Base-by-base conservation (phyloP, 2,113 vertebrate genomes). In the Hypocryptadius cinnamomeus region DNA sequence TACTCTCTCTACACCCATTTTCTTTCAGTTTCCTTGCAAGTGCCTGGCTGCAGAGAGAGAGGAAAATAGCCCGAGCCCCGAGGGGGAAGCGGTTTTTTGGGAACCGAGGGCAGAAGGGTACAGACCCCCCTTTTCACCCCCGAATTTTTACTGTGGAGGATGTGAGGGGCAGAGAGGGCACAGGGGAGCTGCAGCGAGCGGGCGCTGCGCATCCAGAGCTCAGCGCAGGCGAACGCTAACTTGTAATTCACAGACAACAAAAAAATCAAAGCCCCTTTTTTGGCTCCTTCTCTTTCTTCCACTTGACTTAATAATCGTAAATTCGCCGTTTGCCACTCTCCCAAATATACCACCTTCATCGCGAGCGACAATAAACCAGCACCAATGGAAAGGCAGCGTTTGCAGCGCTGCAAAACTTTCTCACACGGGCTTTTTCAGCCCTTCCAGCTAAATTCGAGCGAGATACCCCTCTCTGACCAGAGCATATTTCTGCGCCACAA, bases 401-500 rank as follows among this genome's bases (percentile, higher is more conserved):
- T 57, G 80, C 77, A 69, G 84, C 3, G 13, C 92, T 87, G 82
- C 68, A 64, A 71, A 96, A 96, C 89, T 95, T 95, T 85, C 92
- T 87, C 85, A 45, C 89, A 16, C 23, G 15, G 79, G 51, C 47
- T 71, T 51, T 74, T 63, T 65, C 48, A 82, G 90, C 64, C 86
- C 87, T 95, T 87, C 27, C 76, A 85, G 94, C 82, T 78, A 83
- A 83, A 91, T 33, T 39, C 68, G 23, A 89, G 71, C 23, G 54
- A 93, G 93, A 95, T 92, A 94, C 65, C 79, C 87, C 69, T 91
- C 89, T 93, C 90, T 69, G 93, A 92, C 94, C 89, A 95, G 94
- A 95, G 88, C 88, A 91, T 93, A 95, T 69, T 89, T 93, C 79
- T 89, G 60, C 90, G 85, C 86, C 88, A 90, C 85, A 95, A 87